Base-by-base conservation (phyloP, 1,140 invertebrate genomes). In the Drosophila lacteicornis region DNA sequence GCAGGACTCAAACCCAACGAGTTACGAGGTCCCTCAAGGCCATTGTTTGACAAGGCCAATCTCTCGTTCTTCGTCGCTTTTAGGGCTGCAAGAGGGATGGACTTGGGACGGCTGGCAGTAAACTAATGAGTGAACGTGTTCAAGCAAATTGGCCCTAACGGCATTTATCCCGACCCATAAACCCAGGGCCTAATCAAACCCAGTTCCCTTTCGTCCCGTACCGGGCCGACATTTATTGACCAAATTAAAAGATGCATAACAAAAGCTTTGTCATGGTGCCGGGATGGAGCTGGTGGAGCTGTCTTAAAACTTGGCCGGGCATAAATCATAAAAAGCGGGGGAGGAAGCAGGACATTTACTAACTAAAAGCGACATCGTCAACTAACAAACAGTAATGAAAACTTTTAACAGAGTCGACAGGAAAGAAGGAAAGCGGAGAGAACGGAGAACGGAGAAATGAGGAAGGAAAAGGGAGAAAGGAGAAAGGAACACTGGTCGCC, bases 161-260 rank as follows among this genome's bases (percentile, higher is more conserved):
- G 71, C 57, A 62, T 63, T 62, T 38, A 75, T 40, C 49, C 69
- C 58, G 25, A n/a, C 17, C 57, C 57, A 53, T 36, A 51, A 47
- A 47, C 42, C 60, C 71, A 42, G 25, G 59, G 70, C 49, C 70
- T 62, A 63, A 59, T 75, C 69, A 63, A 75, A 40, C 56, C 25
- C 36, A 46, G 27, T 30, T 30, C 27, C 5, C 6, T 30, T 30
- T 30, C 27, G 27, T 27, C 17, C 36, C 33, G 4, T 12, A 13
- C 45, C 12, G 43, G 50, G 17, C 42, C 43, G 75, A 79, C 75
- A 79, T 78, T 79, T 79, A 79, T 79, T 79, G 75, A 79, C 65
- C 75, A 79, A 79, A 79, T 79, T 79, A 79, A 79, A 79, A 79
- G 76, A 79, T 75, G 76, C 76, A 79, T 59, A 79, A 79, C 75